Base-by-base conservation (phyloP, 2,888 invertebrate species). In the Imbricaverruca yamaguchii region DNA sequence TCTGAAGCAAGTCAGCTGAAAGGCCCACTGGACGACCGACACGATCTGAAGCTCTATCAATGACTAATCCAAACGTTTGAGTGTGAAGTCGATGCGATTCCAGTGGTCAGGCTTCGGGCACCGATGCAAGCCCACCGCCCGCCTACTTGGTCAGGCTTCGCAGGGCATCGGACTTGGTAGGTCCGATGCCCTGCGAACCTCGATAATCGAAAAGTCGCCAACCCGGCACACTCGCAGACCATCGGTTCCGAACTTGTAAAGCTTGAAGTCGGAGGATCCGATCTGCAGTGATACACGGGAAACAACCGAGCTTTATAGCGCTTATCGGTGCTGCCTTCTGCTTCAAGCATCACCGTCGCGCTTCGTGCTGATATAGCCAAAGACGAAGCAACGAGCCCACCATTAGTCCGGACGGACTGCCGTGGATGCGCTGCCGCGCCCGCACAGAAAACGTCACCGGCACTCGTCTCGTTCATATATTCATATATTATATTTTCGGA, bases 401-500 rank as follows among this genome's bases (percentile, higher is more conserved):
- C 39, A 1, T 39, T 39, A 39, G 39, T 39, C 39, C 39, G 39
- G 39, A 39, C 39, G 39, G 39, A 39, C 39, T 39, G 39, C 39
- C 2, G 39, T 4, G 39, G 39, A 39, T 39, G 39, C 39, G 39
- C 4, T 39, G 4, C 39, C 39, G 39, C 39, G 39, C 4, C 39
- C 39, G 39, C 39, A 1, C 39, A 39, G 39, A 39, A 39, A 39
- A 39, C 53, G 74, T 53, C 15, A 55, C 18, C 10, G 53, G 53
- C 9, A 53, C 21, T 7, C 74, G 74, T 74, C 74, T 53, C 55
- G 10, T 55, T 74, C 74, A 74, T 74, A 74, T 74, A 74, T 74
- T 74, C 74, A 74, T 55, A 74, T 74, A 69, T 69, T 69, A 74
- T 74, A 74, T 55, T 55, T 21, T 74, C 55, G 15, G 53, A 53